Base-by-base conservation (phyloP, 2,888 invertebrate genomes). In the Ennomos erosarius region DNA sequence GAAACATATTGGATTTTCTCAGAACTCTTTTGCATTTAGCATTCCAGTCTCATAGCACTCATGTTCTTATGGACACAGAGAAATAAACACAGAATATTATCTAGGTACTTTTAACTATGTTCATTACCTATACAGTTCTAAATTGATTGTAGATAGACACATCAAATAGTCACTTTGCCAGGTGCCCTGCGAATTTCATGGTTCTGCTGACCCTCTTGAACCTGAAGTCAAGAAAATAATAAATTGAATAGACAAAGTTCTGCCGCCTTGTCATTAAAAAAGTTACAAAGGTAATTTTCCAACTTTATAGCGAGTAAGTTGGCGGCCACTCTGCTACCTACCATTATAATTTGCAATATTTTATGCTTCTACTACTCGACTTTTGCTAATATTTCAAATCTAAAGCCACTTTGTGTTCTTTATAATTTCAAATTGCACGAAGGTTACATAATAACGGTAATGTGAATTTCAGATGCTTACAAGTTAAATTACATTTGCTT, bases 1-100 rank as follows among this genome's bases (percentile, higher is more conserved):
- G 64, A 55, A 72, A 64, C 59, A 58, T 67, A 69, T 71, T 74
- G 68, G 42, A 69, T 69, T 67, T 60, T 55, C 44, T 53, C 56
- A 59, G 53, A 52, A 48, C 44, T 68, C 59, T 47, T 62, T 65
- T 62, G 58, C 64, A 62, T 56, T 63, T 64, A 68, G 65, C 55
- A 68, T 60, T 71, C 61, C 62, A 64, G 65, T 67, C 59, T 69
- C 62, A 68, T 58, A 72, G 34, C 59, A 62, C 57, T 68, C 68
- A 58, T 62, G 51, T 50, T 56, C 66, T 67, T 54, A 49, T 59
- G 62, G 53, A 50, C 10, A 53, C 34, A 47, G 39, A 39, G 49
- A 40, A n/a, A 12, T 48, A 50, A 10, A 42, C 26, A 35, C 13
- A 39, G 37, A n/a, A 43, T 10, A 37, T 34, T 47, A 54, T 46